These are phyloP conservation scores for Brotula barbata DNA, from an alignment of 2,797 vertebrate species.

Conservation along the genomic window DNA sequence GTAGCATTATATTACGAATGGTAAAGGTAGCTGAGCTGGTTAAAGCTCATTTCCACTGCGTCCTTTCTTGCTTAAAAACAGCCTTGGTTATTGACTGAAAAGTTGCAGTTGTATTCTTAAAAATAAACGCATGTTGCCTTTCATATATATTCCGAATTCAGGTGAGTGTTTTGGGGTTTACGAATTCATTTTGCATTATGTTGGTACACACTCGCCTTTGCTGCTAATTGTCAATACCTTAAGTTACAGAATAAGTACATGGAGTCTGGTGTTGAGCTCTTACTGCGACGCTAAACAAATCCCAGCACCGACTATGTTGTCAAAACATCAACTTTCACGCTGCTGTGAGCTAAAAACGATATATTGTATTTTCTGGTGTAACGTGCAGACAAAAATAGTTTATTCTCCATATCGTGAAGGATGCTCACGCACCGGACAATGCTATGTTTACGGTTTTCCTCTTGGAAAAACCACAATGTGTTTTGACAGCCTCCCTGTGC, in stretches of 20 bases:
- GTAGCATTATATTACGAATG: accelerated
- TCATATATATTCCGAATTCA: slow-evolving; percentile 16
- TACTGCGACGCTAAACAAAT: slow-evolving; percentile 29
- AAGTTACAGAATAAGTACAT: not conserved
- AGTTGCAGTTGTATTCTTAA: not conserved
- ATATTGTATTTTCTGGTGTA: no score
- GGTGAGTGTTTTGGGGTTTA: accelerated
- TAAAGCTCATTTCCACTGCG: not conserved
- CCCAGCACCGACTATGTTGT: not conserved
- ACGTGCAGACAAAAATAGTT: no score
- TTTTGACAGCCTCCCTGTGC: slow-evolving; percentile 12
- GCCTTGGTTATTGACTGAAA: not conserved
- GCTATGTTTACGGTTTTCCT: slow-evolving; percentile 5
- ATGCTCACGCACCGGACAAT: not conserved
- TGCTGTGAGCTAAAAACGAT: not conserved
- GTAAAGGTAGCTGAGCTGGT: no score
- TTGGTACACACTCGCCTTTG: accelerated
- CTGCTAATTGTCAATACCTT: accelerated
- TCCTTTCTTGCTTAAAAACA: not conserved
- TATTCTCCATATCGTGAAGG: not conserved
- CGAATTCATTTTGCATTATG: accelerated
- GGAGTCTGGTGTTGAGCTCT: slow-evolving; percentile 15
- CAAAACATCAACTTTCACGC: not conserved
- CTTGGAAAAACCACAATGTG: not conserved
- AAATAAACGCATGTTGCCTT: accelerated